A percentile compares a stretch with the other conserved stretches of the same genome.
Conservation (phyloP, 2,113 vertebrate genomes). For the Brienomyrus brachyistius region DNA sequence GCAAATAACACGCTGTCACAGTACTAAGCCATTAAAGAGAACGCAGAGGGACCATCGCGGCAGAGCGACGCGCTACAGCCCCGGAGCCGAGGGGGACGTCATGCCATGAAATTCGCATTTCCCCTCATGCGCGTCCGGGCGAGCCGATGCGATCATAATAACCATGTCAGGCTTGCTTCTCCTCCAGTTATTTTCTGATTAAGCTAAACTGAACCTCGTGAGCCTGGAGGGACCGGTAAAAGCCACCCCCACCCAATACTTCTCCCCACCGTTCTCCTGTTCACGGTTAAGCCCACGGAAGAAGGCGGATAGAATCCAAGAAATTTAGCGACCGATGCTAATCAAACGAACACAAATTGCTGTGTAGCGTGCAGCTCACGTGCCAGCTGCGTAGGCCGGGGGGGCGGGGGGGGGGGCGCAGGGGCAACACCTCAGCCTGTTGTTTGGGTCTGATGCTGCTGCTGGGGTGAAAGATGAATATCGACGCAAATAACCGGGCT, state of each 20-base stretch:
- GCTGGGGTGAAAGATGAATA: not conserved
- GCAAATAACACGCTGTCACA: constrained; percentile 27
- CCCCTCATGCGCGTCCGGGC: not conserved
- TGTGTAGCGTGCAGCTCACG: not conserved
- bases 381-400: not conserved
- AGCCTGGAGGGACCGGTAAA: constrained; percentile 1
- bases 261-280: not conserved
- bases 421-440: not conserved
- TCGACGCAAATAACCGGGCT: not conserved
- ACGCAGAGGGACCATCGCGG: not conserved
- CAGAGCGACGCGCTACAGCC: not conserved
- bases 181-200: constrained; percentile 25
- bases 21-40: constrained; percentile 16
- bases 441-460: not conserved
- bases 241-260: not conserved
- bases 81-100: not conserved
- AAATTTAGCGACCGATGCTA: not conserved
- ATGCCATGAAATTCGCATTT: constrained; percentile 27
- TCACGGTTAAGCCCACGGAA: not conserved
- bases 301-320: constrained; percentile 8
- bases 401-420: not conserved
- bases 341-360: not conserved
- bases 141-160: constrained; percentile 27
- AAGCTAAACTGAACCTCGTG: constrained; percentile 16
- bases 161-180: constrained; percentile 16